Conservation (phyloP, 2,113 vertebrate genomes). For the Procavia capensis region DNA sequence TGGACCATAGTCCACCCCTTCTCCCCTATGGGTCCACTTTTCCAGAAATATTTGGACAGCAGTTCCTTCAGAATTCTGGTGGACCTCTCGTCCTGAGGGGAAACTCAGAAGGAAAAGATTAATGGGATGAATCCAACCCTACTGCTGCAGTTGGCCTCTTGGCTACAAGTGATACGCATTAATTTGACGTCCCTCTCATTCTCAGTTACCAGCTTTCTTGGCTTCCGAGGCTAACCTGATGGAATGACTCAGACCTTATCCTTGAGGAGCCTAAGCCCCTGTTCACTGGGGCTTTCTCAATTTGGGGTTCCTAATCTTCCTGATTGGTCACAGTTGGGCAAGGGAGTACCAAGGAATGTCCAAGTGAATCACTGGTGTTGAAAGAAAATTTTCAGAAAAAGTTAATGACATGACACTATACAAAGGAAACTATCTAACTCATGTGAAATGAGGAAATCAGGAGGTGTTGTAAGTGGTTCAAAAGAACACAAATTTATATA, state of each 20-base stretch:
- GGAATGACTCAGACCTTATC: background rate
- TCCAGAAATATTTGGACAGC: background rate
- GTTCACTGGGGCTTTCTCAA: background rate
- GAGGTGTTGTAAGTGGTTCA: background rate
- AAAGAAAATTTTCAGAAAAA: background rate
- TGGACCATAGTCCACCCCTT: background rate
- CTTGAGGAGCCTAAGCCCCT: background rate
- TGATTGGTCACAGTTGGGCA: background rate
- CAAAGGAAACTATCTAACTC: too few relatives aligned
- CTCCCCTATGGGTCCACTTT: background rate
- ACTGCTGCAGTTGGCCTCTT: background rate
- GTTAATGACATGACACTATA: background rate
- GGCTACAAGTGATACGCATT: too few relatives aligned
- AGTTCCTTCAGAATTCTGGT: background rate
- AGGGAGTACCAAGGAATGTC: background rate
- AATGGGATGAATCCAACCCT: background rate
- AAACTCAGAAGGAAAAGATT: background rate
- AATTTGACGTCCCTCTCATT: background rate
- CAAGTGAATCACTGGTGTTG: background rate
- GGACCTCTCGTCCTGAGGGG: too few relatives aligned
- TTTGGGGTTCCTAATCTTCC: background rate
- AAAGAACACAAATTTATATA: background rate
- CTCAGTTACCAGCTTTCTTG: background rate
- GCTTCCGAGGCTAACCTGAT: background rate
- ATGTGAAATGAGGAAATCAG: too few relatives aligned